These are phyloP conservation scores for Branchellion lobata DNA, from an alignment of 2,888 invertebrate species.

Conservation along the genomic window DNA sequence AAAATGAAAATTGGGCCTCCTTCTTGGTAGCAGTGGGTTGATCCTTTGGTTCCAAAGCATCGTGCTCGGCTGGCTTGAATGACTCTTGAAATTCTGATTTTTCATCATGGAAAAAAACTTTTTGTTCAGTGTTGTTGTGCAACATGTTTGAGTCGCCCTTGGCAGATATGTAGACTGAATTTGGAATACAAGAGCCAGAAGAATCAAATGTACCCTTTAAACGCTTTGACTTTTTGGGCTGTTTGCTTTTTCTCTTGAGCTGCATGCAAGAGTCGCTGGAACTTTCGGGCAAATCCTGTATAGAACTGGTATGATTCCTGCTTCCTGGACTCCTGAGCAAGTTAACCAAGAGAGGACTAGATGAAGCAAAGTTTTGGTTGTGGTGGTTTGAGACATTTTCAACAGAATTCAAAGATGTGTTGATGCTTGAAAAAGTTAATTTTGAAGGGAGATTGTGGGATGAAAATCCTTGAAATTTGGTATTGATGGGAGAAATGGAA, in stretches of 20 bases:
- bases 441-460: neutral
- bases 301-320: conserved; percentile 30
- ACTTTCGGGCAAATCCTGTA: neutral
- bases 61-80: no score
- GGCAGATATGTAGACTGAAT: no score
- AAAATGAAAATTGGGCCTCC: no score
- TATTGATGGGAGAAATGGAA: neutral
- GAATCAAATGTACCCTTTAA: no score
- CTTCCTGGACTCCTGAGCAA: conserved; percentile 74
- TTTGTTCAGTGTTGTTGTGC: no score
- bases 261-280: neutral
- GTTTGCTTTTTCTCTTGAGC: conserved; percentile 42
- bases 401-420: neutral
- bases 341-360: conserved; percentile 84
- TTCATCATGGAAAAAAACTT: no score
- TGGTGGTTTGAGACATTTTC: neutral
- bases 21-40: no score
- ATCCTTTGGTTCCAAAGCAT: no score
- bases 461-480: neutral
- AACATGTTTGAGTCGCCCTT: no score
- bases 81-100: no score
- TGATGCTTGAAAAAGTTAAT: neutral
- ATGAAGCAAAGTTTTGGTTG: conserved; percentile 63
- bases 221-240: conserved; percentile 38
- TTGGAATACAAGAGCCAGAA: no score